Conservation (phyloP, 92 coral and sea anemone genomes). For the Galaxea fascicularis region DNA sequence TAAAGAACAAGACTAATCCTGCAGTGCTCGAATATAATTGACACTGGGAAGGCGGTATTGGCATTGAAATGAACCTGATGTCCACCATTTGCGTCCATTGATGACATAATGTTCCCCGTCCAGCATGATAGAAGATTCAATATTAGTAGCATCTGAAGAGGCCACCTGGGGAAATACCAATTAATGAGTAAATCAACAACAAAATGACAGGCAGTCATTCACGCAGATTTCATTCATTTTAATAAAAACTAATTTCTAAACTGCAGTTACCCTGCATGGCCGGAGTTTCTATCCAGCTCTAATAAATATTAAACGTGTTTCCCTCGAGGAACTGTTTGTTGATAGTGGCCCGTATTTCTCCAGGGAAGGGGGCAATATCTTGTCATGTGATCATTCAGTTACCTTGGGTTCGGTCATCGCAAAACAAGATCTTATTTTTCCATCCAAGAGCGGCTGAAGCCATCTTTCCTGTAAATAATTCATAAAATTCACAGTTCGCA, state of each 20-base stretch:
- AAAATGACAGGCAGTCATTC: too few relatives aligned
- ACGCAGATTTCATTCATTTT: background rate
- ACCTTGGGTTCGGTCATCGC: constrained; percentile 99
- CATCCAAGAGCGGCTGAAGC: constrained; percentile 92
- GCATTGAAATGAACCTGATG: constrained; percentile 71
- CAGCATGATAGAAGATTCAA: constrained; percentile 79
- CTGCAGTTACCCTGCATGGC: background rate
- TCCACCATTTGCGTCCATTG: constrained; percentile 99
- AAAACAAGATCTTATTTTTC: constrained; percentile 93
- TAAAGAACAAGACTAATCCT: too few relatives aligned
- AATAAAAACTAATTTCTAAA: background rate
- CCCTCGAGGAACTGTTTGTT: too few relatives aligned
- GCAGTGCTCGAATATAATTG: background rate
- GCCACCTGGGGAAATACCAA: constrained; percentile 73
- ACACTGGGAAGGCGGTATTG: background rate
- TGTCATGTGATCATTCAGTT: too few relatives aligned
- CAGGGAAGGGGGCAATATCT: too few relatives aligned
- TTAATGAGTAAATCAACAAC: too few relatives aligned
- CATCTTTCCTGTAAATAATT: constrained; percentile 70
- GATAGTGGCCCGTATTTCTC: too few relatives aligned
- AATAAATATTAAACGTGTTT: too few relatives aligned
- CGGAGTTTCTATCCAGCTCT: too few relatives aligned
- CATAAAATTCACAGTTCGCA: background rate
- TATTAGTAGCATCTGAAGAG: constrained; percentile 97
- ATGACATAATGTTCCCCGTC: constrained; percentile 90